phyloP scores from a whole-genome alignment of 2,113 vertebrate species.

The Potamarius usumacintae region DNA sequence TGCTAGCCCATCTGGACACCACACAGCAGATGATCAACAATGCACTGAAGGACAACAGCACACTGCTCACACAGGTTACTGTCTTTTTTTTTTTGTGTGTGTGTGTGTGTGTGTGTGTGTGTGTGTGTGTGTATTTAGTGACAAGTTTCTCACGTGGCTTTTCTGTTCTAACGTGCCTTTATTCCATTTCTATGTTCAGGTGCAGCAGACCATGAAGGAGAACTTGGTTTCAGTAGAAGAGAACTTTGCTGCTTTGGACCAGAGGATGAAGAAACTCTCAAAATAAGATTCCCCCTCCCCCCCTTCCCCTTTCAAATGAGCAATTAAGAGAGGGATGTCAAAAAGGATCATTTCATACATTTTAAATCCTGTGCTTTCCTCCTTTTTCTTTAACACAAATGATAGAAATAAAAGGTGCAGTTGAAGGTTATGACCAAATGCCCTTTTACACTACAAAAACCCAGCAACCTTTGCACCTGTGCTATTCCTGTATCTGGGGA shows the following conservation, averaged over 20 bases:
- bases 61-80: conserved; percentile 81
- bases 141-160: not conserved
- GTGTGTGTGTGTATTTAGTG: not conserved
- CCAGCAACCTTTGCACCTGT: conserved; percentile 43
- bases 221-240: conserved; percentile 83
- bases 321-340: conserved; percentile 42
- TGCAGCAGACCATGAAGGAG: conserved; percentile 89
- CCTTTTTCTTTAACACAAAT: conserved; percentile 59
- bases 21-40: conserved; percentile 90
- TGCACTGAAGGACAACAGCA: conserved; percentile 84
- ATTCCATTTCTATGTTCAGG: conserved; percentile 64
- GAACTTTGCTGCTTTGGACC: conserved; percentile 81
- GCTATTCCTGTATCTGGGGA: conserved; percentile 39
- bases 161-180: not conserved
- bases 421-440: conserved; percentile 63
- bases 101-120: too few species aligned
- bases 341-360: conserved; percentile 11
- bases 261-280: conserved; percentile 83
- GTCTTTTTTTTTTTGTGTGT: not conserved
- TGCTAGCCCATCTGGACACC: conserved; percentile 88
- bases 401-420: conserved; percentile 56
- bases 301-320: not conserved
- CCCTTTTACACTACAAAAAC: conserved; percentile 52
- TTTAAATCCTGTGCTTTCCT: conserved; percentile 45
- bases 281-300: conserved; percentile 70